Base-by-base conservation (phyloP, 2,888 invertebrate genomes). In the Sinohyriopsis cumingii region DNA sequence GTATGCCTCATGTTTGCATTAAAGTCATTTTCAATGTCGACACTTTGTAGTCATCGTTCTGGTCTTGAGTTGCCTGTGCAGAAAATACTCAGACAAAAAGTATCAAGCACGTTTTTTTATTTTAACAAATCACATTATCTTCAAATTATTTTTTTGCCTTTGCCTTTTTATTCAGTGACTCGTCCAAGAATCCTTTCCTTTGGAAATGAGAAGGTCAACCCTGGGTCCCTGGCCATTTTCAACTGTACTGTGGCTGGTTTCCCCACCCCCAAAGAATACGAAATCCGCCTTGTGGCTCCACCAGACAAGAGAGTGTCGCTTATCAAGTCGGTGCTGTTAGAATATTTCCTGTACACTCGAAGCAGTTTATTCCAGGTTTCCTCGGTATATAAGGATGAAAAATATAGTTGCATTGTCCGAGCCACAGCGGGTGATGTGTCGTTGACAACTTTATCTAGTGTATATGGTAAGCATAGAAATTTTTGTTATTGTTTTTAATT, bases 171-270 rank as follows among this genome's bases (percentile, higher is more conserved):
- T 75, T 60, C 80, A 87, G 87, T 87, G 7, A 87, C 83, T 6
- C 68, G 76, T 15, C 87, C 87, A 5, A 72, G 82, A 20, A 83
- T 87, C n/a, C 71, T 86, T 25, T 77, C 73, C 63, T 86, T 87
- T 68, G 77, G 76, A 56, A 85, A 85, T 73, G 72, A 72, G 15
- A 77, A 81, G 63, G 86, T 85, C 18, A 86, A 86, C 69, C 84
- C 86, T 2, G 84, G 85, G 2, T 82, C 84, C 59, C 69, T 79
- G 9, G 73, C 84, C 9, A 71, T 74, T 12, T 85, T 87, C 71
- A 87, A 87, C 78, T 87, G 87, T 69, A 86, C 87, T 5, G 84
- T 85, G 9, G 79, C 84, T 12, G 84, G 86, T 18, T 83, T 78
- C 69, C 87, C 87, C 3, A 82, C 82, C 15, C 86, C 85, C 6